Conservation (phyloP, 2,113 vertebrate species). For the Felis chaus region DNA sequence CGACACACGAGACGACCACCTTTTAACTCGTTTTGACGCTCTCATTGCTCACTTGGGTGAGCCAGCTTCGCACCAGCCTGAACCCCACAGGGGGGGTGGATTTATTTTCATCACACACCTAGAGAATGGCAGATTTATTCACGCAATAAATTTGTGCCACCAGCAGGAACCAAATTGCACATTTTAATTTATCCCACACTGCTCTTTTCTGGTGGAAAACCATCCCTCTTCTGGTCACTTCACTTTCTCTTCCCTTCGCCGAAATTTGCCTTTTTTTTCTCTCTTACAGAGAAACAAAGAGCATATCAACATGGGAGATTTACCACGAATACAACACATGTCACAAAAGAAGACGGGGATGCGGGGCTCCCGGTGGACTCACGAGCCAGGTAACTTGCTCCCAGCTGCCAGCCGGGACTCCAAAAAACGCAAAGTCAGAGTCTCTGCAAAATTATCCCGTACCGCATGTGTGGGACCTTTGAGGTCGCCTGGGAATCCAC, state of each 20-base stretch:
- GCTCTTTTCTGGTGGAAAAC: constrained; percentile 49
- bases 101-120: constrained; percentile 31
- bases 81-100: neutral
- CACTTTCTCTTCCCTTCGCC: neutral
- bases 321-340: neutral
- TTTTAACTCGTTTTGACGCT: neutral
- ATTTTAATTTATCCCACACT: constrained; percentile 64
- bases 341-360: neutral
- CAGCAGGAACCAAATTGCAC: constrained; percentile 57
- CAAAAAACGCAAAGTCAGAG: neutral
- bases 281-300: constrained; percentile 13
- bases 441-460: neutral
- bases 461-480: neutral
- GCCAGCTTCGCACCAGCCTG: neutral
- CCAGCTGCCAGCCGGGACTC: neutral
- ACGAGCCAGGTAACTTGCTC: neutral
- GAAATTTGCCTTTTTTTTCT: neutral
- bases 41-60: neutral
- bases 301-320: neutral
- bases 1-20: rapidly evolving
- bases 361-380: rapidly evolving
- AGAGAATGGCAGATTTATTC: constrained; percentile 39
- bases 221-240: constrained; percentile 11
- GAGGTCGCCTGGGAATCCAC: neutral
- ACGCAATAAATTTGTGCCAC: constrained; percentile 45